Conservation (phyloP, 1,140 invertebrate genomes). For the Grapholita molesta region DNA sequence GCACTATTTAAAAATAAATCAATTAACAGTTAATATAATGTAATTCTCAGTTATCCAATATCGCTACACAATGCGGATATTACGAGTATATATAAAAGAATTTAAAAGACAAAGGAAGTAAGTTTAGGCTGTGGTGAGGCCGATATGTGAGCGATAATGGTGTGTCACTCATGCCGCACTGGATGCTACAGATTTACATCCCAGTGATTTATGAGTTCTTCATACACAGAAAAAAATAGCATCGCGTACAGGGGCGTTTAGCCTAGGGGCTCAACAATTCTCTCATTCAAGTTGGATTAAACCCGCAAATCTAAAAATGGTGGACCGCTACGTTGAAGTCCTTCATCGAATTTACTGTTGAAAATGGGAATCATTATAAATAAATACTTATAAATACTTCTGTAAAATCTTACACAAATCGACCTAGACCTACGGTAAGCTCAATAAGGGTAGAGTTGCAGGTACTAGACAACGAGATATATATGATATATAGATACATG, state of each 20-base stretch:
- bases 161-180: conserved; percentile 69
- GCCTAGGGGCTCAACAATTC: conserved; percentile 13
- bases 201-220: conserved; percentile 75
- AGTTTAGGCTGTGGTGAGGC: conserved; percentile 57
- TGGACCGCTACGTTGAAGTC: background rate
- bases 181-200: conserved; percentile 75
- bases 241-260: background rate
- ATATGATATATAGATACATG: too few relatives aligned
- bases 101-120: conserved; percentile 51
- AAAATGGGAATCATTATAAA: too few relatives aligned
- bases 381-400: too few relatives aligned
- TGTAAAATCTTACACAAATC: too few relatives aligned
- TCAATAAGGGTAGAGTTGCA: too few relatives aligned
- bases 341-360: background rate
- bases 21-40: too few relatives aligned
- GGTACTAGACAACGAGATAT: too few relatives aligned
- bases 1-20: too few relatives aligned
- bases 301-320: background rate
- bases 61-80: too few relatives aligned
- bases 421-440: too few relatives aligned
- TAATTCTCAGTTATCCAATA: too few relatives aligned
- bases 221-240: conserved; percentile 66
- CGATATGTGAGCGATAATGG: conserved; percentile 60
- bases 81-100: background rate
- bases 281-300: conserved; percentile 32